Percentiles rank a stretch among this genome's conserved stretches.
Evolutionary conservation across 1,140 invertebrate species (phyloP).

Genomic region (Orius insidiosus): DNA sequence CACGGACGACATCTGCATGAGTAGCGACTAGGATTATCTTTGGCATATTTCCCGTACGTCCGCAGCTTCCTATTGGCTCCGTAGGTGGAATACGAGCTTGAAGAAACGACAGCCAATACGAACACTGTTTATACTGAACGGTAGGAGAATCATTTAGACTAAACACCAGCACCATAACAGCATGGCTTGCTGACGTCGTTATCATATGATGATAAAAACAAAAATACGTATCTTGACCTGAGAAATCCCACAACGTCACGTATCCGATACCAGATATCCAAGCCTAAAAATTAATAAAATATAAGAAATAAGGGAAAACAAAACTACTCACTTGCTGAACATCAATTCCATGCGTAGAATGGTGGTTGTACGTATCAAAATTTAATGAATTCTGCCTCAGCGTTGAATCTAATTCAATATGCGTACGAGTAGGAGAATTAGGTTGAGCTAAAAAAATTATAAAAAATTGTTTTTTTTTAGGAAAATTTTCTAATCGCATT

Average conservation of each 20-base stretch:
- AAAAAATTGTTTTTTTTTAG: background rate
- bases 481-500: too few species aligned
- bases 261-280: constrained; percentile 38
- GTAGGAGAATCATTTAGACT: constrained; percentile 51
- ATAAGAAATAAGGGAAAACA: background rate
- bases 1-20: constrained; percentile 38
- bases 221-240: constrained; percentile 62
- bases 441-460: constrained; percentile 16
- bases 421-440: constrained; percentile 20
- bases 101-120: constrained; percentile 68
- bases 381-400: constrained; percentile 40
- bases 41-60: constrained; percentile 30
- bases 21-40: constrained; percentile 45
- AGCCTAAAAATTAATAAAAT: constrained; percentile 27
- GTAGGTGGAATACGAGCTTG: constrained; percentile 47
- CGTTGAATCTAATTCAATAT: constrained; percentile 42
- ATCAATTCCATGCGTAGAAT: constrained; percentile 49
- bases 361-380: constrained; percentile 42
- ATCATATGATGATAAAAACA: constrained; percentile 62
- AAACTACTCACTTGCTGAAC: constrained; percentile 34
- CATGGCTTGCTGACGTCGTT: constrained; percentile 33
- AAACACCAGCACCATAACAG: constrained; percentile 56
- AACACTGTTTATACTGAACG: constrained; percentile 52
- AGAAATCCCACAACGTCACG: constrained; percentile 65
- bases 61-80: constrained; percentile 43